Percentiles rank a stretch among this genome's conserved stretches.
Evolutionary conservation across 2,888 invertebrate genomes (phyloP).

Genomic region (Tetranychus piercei): DNA sequence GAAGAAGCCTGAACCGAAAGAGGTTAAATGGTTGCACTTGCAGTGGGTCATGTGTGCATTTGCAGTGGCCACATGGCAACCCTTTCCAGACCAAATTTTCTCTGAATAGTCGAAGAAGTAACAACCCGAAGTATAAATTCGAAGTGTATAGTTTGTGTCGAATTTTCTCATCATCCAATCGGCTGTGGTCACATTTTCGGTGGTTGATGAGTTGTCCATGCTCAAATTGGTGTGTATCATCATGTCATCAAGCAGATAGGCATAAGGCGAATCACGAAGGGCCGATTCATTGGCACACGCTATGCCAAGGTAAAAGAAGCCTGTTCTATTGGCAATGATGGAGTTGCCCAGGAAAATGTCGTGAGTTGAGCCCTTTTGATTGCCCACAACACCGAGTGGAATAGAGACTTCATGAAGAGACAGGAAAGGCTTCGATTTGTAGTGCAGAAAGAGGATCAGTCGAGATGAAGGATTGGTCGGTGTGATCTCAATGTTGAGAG

Average conservation of each 20-base stretch:
- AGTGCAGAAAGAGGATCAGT: conserved; percentile 26
- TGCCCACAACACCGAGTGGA: conserved; percentile 23
- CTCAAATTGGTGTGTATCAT: conserved; percentile 27
- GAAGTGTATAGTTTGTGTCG: conserved; percentile 32
- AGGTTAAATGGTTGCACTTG: conserved; percentile 33
- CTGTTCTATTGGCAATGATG: conserved; percentile 28
- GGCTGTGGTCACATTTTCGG: conserved; percentile 28
- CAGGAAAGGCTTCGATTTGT: conserved; percentile 25
- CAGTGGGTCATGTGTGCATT: conserved; percentile 27
- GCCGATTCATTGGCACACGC: conserved; percentile 26
- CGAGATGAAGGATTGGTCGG: conserved; percentile 26
- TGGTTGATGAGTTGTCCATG: conserved; percentile 25
- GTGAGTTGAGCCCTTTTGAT: conserved; percentile 13
- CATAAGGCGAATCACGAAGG: conserved; percentile 10
- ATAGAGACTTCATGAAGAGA: conserved; percentile 26
- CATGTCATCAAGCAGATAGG: conserved; percentile 19
- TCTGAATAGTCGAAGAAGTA: conserved; percentile 30
- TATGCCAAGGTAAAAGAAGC: conserved; percentile 32
- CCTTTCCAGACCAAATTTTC: conserved; percentile 30
- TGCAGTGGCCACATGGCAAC: conserved; percentile 29
- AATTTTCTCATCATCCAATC: conserved; percentile 28
- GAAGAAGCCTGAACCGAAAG: conserved; percentile 36
- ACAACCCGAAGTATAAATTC: conserved; percentile 32
- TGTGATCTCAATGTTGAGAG: conserved; percentile 28
- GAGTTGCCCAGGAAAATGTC: conserved; percentile 27